Conservation (phyloP, 2,888 invertebrate genomes). For the Sycophila texana region DNA sequence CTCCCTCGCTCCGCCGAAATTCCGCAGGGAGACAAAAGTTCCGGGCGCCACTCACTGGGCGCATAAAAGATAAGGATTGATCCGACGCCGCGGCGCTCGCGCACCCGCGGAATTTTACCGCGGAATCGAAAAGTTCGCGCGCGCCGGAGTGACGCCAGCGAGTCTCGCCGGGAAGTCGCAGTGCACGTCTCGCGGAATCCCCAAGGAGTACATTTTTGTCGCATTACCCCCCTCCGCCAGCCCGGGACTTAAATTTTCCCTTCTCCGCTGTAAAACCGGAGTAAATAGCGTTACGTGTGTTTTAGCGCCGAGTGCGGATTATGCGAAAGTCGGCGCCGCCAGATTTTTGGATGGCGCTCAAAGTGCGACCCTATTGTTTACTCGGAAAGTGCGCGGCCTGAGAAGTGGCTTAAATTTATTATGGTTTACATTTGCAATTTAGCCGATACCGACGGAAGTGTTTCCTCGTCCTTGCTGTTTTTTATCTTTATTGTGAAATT, state of each 20-base stretch:
- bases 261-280: conserved; percentile 28
- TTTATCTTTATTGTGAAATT: too few species aligned
- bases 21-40: conserved; percentile 47
- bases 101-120: conserved; percentile 9
- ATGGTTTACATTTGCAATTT: too few species aligned
- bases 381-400: too few species aligned
- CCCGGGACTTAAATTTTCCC: conserved; percentile 36
- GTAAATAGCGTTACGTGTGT: conserved; percentile 34
- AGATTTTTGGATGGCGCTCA: background rate
- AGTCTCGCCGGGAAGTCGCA: conserved; percentile 1
- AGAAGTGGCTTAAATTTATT: too few species aligned
- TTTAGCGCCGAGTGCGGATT: conserved; percentile 17
- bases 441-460: too few species aligned
- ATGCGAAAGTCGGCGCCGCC: conserved; percentile 11
- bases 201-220: conserved; percentile 44
- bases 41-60: conserved; percentile 13
- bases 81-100: conserved; percentile 31
- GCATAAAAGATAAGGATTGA: conserved; percentile 55
- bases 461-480: too few species aligned
- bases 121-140: conserved; percentile 35
- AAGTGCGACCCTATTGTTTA: too few species aligned
- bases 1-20: conserved; percentile 24
- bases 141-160: conserved; percentile 17
- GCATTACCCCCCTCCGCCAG: conserved; percentile 30
- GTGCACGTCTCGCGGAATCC: conserved; percentile 5